Conservation (phyloP, 2,888 invertebrate species). For the Drosophila meridiana region DNA sequence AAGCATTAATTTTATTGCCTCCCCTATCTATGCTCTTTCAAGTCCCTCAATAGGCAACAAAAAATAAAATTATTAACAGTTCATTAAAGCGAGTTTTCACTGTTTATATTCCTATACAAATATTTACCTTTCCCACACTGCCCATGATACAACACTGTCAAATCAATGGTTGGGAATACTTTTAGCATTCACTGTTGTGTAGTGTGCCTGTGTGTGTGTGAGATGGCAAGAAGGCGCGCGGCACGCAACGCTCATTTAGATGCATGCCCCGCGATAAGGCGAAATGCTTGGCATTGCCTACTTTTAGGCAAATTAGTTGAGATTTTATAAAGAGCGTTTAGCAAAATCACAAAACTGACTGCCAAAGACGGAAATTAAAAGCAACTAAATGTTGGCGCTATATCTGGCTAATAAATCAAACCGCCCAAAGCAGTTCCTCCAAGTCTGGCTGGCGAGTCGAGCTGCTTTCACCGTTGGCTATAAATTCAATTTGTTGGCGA, state of each 20-base stretch:
- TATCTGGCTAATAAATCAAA: conserved; percentile 74
- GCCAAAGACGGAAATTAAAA: conserved; percentile 75
- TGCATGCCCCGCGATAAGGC: conserved; percentile 69
- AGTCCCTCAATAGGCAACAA: not conserved
- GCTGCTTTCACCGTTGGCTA: conserved; percentile 62
- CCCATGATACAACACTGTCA: conserved; percentile 62
- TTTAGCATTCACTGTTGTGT: conserved; percentile 4
- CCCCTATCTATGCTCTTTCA: not conserved
- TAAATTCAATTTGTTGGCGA: conserved; percentile 75
- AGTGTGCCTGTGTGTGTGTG: not conserved
- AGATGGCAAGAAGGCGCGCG: not conserved
- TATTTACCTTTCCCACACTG: conserved; percentile 40
- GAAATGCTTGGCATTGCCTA: conserved; percentile 49
- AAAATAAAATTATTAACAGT: not conserved
- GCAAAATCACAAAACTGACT: conserved; percentile 54
- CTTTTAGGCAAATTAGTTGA: conserved; percentile 73
- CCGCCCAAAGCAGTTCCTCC: conserved; percentile 17
- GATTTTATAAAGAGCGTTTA: conserved; percentile 55
- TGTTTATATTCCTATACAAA: not conserved
- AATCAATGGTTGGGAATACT: conserved; percentile 45
- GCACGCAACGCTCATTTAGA: conserved; percentile 78
- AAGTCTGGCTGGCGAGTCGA: conserved; percentile 4
- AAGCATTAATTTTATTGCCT: not conserved
- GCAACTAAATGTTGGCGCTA: conserved; percentile 62
- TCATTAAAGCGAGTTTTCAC: not conserved